Base-by-base conservation (phyloP, 1,140 invertebrate species). In the Drosophila lacertosa region DNA sequence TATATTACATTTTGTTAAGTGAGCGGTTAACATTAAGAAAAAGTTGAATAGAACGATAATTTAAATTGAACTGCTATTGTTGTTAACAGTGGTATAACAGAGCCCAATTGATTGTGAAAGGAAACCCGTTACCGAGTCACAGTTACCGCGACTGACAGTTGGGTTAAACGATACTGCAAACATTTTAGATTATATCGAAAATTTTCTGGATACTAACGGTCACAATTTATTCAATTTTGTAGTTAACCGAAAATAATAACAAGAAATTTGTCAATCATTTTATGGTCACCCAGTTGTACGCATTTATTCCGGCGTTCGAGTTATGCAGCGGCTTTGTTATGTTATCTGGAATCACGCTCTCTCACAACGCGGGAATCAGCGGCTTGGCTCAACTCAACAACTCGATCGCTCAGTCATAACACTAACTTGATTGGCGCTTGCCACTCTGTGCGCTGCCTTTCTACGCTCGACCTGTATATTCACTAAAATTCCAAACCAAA, bases 311-410 rank as follows among this genome's bases (percentile, higher is more conserved):
- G n/a, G 3, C 11, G 13, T 2, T 29, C 13, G 3, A 44, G n/a
- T 10, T 33, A 16, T 42, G 24, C 18, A 40, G 35, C 13, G 9
- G 24, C 37, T 40, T 33, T 20, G 32, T 16, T 44, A 47, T 37
- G 58, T 68, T 68, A 68, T 68, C 65, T 68, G 32, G 16, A 37
- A 35, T 35, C 26, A 20, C n/a, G 26, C 35, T 40, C 51, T 54
- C 51, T 24, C 45, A 11, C 26, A 7, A 7, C 26, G 11, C 11
- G 16, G 39, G 39, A 40, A 2, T n/a, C 33, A 53, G 20, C 32
- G 10, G 32, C 51, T 40, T 54, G 13, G 51, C 48, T 42, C 60
- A 26, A 29, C 26, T 9, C 26, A 29, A 6, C 9, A 33, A 51
- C 39, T 54, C 39, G 39, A 32, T 16, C 22, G 40, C 24, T 55